Evolutionary conservation across 2,888 invertebrate species (phyloP).

Genomic region (Apantesis nais): DNA sequence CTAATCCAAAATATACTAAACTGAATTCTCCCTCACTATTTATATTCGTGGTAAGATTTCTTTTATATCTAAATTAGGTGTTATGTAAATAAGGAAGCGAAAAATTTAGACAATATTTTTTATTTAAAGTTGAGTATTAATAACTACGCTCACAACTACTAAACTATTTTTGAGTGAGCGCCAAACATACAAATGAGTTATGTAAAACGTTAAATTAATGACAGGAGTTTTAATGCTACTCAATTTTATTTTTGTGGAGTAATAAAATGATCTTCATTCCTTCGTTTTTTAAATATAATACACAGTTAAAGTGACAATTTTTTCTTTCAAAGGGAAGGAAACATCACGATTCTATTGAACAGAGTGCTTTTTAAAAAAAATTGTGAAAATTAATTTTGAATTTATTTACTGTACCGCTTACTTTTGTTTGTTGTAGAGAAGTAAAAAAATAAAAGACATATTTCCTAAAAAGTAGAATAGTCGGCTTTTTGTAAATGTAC

Average conservation of each 20-base stretch:
- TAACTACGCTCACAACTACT: slow-evolving; percentile 1
- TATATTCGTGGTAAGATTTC: background rate
- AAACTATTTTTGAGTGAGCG: background rate
- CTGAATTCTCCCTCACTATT: too few species aligned
- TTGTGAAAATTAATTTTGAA: background rate
- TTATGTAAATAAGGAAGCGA: background rate
- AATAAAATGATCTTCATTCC: background rate
- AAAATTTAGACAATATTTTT: background rate
- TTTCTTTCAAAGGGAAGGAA: background rate
- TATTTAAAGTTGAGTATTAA: background rate
- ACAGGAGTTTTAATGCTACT: background rate
- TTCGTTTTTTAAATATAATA: background rate
- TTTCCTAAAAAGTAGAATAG: too few species aligned
- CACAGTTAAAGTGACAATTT: too few species aligned
- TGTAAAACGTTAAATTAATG: background rate
- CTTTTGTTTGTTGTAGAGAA: background rate
- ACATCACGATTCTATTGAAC: background rate
- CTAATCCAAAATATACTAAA: too few species aligned
- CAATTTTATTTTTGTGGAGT: background rate
- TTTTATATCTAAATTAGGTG: background rate
- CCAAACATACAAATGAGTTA: slow-evolving; percentile 1
- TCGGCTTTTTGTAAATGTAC: too few species aligned
- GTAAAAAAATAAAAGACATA: too few species aligned
- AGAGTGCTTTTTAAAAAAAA: background rate
- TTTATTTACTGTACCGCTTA: background rate